Evolutionary conservation across 1,140 invertebrate genomes (phyloP), one percentile per base, ranked within the genome.

Genomic region (Drosophila pectinifera): DNA sequence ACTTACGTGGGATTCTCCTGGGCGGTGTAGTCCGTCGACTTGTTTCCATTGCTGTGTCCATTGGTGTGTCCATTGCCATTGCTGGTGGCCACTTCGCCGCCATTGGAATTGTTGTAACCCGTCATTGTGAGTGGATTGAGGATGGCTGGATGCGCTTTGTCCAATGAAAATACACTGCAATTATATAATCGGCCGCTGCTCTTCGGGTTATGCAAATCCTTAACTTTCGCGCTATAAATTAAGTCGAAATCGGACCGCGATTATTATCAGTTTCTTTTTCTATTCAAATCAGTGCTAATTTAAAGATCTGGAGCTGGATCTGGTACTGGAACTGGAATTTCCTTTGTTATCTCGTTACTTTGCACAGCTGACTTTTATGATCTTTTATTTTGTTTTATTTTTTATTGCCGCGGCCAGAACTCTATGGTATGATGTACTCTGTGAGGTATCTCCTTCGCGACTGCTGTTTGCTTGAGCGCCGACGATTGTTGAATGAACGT

Each of bases 1-100:
- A 86, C 84, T 89, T 80, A 88, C 84, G 84, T 68, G 46, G 82
- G 59, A 38, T 73, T 73, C 73, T 89, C 84, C 34, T 63, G 84
- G 10, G 77, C 84, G 13, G 77, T 78, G 41, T 84, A 83, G 6
- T 80, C 84, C 10, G 49, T 53, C 18, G 49, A 8, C 16, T 57
- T 55, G 22, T 51, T 51, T 41, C 73, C 69, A 43, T 72, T 86
- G 72, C 16, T 54, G 51, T 62, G 62, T 5, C 56, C 48, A 41
- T 54, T 56, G 42, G 1, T 77, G 53, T 53, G 42, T 51, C 53
- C 75, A 22, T 78, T 85, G 46, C 74, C 67, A 45, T 88, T 89
- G 80, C 63, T 65, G 16, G 80, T 62, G 10, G 77, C 65, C 73
- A 88, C 80, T 43, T 85, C 81, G 28, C 55, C 63, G 28, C 49